Evolutionary conservation across 2,797 vertebrate species (phyloP), one percentile per base, ranked within the genome.

Genomic region (Sebastes miniatus): DNA sequence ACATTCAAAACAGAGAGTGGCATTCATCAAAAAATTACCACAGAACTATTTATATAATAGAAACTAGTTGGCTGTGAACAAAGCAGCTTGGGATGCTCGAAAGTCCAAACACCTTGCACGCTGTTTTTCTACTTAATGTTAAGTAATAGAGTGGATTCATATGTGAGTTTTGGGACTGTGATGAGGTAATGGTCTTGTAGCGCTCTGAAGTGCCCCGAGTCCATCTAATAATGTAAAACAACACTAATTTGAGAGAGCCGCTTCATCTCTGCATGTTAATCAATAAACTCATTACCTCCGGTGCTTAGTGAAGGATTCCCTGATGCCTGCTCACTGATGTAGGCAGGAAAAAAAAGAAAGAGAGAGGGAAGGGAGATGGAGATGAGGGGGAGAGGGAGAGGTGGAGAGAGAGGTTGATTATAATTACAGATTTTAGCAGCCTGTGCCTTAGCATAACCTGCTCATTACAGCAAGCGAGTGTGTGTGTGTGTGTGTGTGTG

Each of bases 401-500:
- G 81, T 81, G 80, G 82, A 86, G 89, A 85, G 84, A 92, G 92
- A 92, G 92, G 91, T 95, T 95, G 94, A 96, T 96, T 95, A 95
- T 95, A 96, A 96, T 96, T 95, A 95, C 95, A 95, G 94, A 95
- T 95, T 96, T 94, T 93, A 95, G 91, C 95, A 92, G 92, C 92
- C 88, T 93, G 95, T 94, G 92, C 95, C 91, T 95, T 92, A 92
- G 95, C 94, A 96, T 96, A 95, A 95, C 93, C 92, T 92, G 94
- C 96, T 96, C 96, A 96, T 96, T 96, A 96, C 90, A 66, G 90
- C 79, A 89, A 89, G 83, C 61, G 78, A 56, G 83, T 67, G 57
- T 69, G 83, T 80, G 69, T 61, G 83, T 80, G 69, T 61, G 78
- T 65, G 76, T 72, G 27, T 29, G 29, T 29, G 78, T 75, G 67